Evolutionary conservation across 2,888 invertebrate genomes (phyloP).

Genomic region (Apodemia mormo): DNA sequence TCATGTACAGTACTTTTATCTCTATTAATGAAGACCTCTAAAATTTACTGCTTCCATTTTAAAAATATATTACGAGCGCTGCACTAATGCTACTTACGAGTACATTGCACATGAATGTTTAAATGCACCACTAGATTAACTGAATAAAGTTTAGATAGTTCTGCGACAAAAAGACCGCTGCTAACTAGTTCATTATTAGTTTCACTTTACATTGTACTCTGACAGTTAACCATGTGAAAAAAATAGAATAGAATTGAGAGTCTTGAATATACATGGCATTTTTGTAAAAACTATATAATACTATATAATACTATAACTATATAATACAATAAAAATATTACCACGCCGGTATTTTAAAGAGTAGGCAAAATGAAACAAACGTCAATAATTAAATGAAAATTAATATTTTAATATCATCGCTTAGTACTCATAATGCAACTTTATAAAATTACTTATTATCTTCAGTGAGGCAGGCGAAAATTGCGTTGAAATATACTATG

Average conservation of each 20-base stretch:
- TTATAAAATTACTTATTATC: too few relatives aligned
- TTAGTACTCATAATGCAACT: too few relatives aligned
- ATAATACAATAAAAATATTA: too few relatives aligned
- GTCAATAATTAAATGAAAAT: neutral
- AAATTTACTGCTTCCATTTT: conserved; percentile 1
- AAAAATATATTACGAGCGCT: neutral
- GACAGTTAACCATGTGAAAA: neutral
- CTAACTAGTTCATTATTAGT: conserved; percentile 14
- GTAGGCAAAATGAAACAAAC: too few relatives aligned
- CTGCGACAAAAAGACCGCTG: conserved; percentile 9
- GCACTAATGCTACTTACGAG: neutral
- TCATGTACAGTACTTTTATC: too few relatives aligned
- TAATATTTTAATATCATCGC: too few relatives aligned
- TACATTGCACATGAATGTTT: conserved; percentile 4
- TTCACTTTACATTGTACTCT: neutral
- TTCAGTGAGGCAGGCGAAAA: too few relatives aligned
- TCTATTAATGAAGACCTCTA: neutral
- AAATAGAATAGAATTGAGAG: neutral
- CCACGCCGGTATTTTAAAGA: too few relatives aligned
- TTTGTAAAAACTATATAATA: too few relatives aligned
- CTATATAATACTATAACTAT: too few relatives aligned
- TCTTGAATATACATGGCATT: too few relatives aligned
- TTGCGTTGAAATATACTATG: too few relatives aligned
- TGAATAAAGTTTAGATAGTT: conserved; percentile 13
- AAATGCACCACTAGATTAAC: conserved; percentile 10